These are phyloP conservation scores for Pseudopleuronectes americanus DNA, from an alignment of 2,797 vertebrate species.

Conservation along the genomic window DNA sequence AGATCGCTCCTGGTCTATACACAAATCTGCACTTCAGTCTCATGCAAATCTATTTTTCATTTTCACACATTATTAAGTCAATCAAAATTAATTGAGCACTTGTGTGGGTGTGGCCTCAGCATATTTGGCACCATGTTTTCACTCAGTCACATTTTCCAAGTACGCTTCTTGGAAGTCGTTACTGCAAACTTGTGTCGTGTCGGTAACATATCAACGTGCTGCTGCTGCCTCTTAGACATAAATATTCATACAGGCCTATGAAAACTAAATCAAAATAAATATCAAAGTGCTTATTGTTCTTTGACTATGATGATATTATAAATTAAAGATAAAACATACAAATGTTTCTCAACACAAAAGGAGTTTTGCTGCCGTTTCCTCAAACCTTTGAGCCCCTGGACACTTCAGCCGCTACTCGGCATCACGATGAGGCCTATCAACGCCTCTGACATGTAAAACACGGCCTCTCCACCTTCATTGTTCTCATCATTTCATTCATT, in stretches of 20 bases:
- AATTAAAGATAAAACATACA: no score
- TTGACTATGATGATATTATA: neutral
- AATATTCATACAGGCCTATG: neutral
- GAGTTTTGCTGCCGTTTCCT: conserved; percentile 24
- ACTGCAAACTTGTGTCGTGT: conserved; percentile 26
- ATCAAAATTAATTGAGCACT: neutral
- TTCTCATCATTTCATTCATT: conserved; percentile 65
- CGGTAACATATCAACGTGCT: conserved; percentile 6
- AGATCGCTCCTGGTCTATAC: no score
- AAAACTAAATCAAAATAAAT: neutral
- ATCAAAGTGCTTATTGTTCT: neutral
- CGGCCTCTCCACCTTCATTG: conserved; percentile 54
- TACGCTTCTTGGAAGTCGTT: neutral
- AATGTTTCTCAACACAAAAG: neutral
- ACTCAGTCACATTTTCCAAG: conserved; percentile 17
- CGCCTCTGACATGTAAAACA: conserved; percentile 75
- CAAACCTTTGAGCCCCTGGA: conserved; percentile 53
- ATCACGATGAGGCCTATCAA: conserved; percentile 72
- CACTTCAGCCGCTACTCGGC: conserved; percentile 55
- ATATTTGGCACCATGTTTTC: conserved; percentile 7
- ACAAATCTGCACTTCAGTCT: no score
- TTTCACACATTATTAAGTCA: neutral
- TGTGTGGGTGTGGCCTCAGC: neutral
- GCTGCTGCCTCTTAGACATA: neutral
- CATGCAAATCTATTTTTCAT: no score